A percentile compares a stretch with the other conserved stretches of the same genome.
phyloP scores from a whole-genome alignment of 2,888 invertebrate genomes.

The Osmoderma eremita region DNA sequence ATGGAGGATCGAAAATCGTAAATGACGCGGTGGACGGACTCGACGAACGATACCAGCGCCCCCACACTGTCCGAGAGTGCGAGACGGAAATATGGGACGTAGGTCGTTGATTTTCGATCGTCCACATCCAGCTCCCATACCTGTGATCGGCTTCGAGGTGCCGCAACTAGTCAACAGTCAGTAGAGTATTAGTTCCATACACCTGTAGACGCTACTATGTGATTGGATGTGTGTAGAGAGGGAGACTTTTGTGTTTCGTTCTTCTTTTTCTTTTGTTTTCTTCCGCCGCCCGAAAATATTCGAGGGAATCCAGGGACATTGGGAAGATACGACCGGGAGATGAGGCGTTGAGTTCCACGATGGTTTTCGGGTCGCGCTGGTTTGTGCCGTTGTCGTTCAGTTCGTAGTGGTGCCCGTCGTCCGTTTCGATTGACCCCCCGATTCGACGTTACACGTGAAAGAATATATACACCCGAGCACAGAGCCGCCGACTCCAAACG shows the following conservation, averaged over 20 bases:
- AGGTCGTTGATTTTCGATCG: constrained; percentile 46
- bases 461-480: constrained; percentile 29
- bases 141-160: constrained; percentile 60
- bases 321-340: constrained; percentile 51
- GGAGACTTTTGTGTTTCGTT: background rate
- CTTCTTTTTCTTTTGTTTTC: background rate
- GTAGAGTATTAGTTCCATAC: constrained; percentile 66
- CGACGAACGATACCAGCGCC: constrained; percentile 40
- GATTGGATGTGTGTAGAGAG: constrained; percentile 51
- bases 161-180: constrained; percentile 62
- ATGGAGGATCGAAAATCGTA: constrained; percentile 76
- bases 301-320: constrained; percentile 47
- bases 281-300: constrained; percentile 52
- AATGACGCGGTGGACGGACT: constrained; percentile 54
- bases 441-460: constrained; percentile 47
- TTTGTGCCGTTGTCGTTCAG: constrained; percentile 51
- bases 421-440: constrained; percentile 53
- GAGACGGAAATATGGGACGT: constrained; percentile 23
- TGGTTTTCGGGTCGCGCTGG: constrained; percentile 43
- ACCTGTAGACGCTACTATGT: constrained; percentile 65
- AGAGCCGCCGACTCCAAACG: constrained; percentile 14
- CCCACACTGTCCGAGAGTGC: constrained; percentile 10
- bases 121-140: constrained; percentile 48
- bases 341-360: constrained; percentile 48
- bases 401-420: constrained; percentile 39